phyloP scores from a whole-genome alignment of 53 echinoderm and acorn worm genomes.

The Antedon mediterranea region DNA sequence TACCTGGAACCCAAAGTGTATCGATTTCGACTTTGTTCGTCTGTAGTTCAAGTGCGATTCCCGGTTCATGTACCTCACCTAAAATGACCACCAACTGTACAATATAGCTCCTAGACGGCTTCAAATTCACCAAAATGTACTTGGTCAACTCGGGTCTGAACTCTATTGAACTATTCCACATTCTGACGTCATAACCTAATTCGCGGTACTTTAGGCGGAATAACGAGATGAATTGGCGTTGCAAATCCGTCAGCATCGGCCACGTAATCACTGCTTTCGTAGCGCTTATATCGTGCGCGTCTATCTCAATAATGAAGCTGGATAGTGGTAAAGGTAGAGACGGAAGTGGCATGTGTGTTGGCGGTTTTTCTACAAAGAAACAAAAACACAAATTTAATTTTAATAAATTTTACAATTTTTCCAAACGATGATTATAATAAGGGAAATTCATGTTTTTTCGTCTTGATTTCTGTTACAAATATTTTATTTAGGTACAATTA shows the following conservation, averaged over 20 bases:
- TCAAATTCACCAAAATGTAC: conserved; percentile 59
- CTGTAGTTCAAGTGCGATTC: conserved; percentile 45
- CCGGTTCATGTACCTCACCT: conserved; percentile 23
- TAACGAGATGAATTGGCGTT: conserved; percentile 61
- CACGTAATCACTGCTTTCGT: conserved; percentile 53
- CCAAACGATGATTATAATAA: too few relatives aligned
- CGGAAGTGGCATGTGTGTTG: conserved; percentile 30
- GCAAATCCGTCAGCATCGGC: conserved; percentile 71
- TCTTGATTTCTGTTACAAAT: too few relatives aligned
- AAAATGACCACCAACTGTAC: conserved; percentile 70
- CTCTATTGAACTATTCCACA: conserved; percentile 44
- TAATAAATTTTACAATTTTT: too few relatives aligned
- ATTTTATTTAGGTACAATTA: too few relatives aligned
- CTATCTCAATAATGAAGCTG: conserved; percentile 58
- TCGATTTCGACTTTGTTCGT: conserved; percentile 78
- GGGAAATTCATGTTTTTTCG: too few relatives aligned
- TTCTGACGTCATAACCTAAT: conserved; percentile 39
- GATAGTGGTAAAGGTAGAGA: conserved; percentile 55
- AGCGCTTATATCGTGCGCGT: conserved; percentile 44
- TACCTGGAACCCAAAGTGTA: conserved; percentile 75
- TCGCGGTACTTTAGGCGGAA: conserved; percentile 66
- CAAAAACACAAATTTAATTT: too few relatives aligned
- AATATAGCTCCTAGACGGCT: conserved; percentile 81
- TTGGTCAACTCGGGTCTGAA: conserved; percentile 52
- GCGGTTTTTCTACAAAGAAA: conserved; percentile 19